A percentile compares a stretch with the other conserved stretches of the same genome.
phyloP scores from a whole-genome alignment of 2,113 vertebrate species.

The Equus przewalskii region DNA sequence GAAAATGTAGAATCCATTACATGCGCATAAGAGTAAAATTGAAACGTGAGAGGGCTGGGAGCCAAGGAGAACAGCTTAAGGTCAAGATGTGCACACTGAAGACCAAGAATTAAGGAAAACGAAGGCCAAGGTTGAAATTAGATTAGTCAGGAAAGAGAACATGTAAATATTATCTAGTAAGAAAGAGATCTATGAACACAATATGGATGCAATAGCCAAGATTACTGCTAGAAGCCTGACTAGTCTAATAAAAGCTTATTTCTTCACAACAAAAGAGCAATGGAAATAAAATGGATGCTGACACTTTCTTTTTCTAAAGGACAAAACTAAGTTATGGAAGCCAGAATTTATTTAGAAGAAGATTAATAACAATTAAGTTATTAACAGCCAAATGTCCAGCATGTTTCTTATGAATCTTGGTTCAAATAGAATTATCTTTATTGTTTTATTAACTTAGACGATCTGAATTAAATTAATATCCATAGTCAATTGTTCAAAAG shows the following conservation, averaged over 20 bases:
- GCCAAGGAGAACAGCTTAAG: background rate
- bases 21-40: background rate
- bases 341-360: background rate
- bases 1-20: background rate
- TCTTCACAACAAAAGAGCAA: background rate
- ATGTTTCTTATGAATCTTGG: background rate
- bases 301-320: background rate
- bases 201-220: background rate
- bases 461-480: background rate
- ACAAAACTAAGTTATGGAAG: background rate
- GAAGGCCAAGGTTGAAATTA: background rate
- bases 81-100: background rate
- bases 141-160: slow-evolving; percentile 15
- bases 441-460: background rate
- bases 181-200: background rate
- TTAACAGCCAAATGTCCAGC: background rate
- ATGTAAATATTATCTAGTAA: background rate
- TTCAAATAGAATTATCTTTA: background rate
- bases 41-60: background rate
- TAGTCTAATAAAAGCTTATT: background rate
- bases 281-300: background rate
- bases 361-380: background rate
- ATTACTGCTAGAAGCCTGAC: background rate
- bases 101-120: slow-evolving; percentile 3
- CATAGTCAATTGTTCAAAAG: background rate